Evolutionary conservation across 2,888 invertebrate genomes (phyloP), one percentile per base, ranked within the genome.

Genomic region (Hirtodrosophila alboralis): DNA sequence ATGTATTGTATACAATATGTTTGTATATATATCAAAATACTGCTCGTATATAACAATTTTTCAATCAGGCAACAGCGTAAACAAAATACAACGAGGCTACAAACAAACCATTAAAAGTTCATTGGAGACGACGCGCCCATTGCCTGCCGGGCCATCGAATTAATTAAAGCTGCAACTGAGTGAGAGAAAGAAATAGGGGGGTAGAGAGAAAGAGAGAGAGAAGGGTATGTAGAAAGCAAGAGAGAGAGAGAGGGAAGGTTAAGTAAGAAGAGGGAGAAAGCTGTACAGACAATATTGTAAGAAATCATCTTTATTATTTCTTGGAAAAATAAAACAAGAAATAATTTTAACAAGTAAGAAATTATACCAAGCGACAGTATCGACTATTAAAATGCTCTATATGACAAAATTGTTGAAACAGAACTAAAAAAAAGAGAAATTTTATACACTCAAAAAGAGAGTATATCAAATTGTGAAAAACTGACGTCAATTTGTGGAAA

Each of bases 91-190:
- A 62, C n/a, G n/a, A n/a, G n/a, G 71, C 62, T 51, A 59, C 66
- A 72, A 78, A 73, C 78, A 78, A 76, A 57, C 63, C 75, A 76
- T 75, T 78, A 76, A 78, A 68, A 58, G 64, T 65, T 71, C 68
- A 65, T 60, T 64, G 58, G 56, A 69, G 81, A 71, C 77, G 81
- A 71, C 77, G 75, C 75, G 70, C 81, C 79, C 80, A 81, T 62
- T 72, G 75, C 75, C 62, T 64, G 59, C 59, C 75, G 64, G 66
- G 59, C 59, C 75, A 80, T 75, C 70, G 70, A 79, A 80, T 80
- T 80, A 80, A 80, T 81, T 80, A 80, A 80, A 66, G 66, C 76
- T 41, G 58, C 16, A 16, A 52, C 37, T 52, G 13, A 23, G n/a
- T 9, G 8, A 13, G 1, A 54, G 23, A 27, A 23, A 28, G 28